These are phyloP conservation scores for Caenorhabditis doughertyi DNA, from an alignment of 2,888 invertebrate species.

Conservation along the genomic window DNA sequence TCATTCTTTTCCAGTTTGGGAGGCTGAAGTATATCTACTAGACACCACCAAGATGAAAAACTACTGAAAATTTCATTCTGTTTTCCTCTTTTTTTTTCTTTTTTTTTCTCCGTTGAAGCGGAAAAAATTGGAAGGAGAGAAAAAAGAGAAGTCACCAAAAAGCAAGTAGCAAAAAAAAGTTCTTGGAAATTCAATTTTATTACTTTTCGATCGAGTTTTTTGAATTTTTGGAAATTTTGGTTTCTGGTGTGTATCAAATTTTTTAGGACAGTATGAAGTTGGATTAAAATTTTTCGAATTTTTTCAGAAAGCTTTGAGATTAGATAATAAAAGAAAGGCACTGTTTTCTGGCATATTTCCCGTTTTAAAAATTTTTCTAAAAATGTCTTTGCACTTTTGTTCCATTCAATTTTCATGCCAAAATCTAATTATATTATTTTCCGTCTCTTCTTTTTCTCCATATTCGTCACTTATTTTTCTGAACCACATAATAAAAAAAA, in stretches of 20 bases:
- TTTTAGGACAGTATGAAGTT: background rate
- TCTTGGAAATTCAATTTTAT: constrained; percentile 5
- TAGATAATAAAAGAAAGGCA: background rate
- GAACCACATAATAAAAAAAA: no score
- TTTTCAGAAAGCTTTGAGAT: background rate
- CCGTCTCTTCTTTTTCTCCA: no score
- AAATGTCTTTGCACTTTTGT: no score
- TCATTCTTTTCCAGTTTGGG: background rate
- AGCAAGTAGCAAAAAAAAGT: background rate
- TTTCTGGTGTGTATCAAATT: background rate
- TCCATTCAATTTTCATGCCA: no score
- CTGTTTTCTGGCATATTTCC: no score
- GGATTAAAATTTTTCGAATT: background rate
- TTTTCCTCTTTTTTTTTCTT: background rate
- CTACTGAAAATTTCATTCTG: constrained; percentile 31
- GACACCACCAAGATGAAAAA: background rate
- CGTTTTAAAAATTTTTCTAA: no score
- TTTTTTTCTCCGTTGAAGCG: background rate
- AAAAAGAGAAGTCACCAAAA: constrained; percentile 1
- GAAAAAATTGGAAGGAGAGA: constrained; percentile 6
- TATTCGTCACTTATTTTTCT: no score
- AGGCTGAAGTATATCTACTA: background rate
- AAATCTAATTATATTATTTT: no score
- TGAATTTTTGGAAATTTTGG: background rate
- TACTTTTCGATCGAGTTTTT: background rate